Conservation (phyloP, 2,113 vertebrate genomes). For the Erythrocercus mccallii region DNA sequence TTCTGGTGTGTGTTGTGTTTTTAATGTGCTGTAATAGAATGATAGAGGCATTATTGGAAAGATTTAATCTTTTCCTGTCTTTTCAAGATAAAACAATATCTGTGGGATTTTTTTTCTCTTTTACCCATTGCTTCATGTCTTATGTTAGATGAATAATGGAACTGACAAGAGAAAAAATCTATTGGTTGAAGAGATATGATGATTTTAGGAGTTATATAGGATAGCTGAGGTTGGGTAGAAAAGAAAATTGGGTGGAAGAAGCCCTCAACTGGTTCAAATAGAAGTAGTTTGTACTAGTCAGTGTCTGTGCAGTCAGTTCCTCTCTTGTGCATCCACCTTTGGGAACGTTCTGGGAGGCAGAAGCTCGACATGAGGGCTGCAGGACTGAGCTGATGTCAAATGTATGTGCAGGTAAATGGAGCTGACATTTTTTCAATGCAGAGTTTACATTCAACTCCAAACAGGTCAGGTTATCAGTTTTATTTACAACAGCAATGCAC, state of each 20-base stretch:
- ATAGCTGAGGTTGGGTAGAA: not conserved
- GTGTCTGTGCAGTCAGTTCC: not conserved
- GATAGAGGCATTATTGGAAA: not conserved
- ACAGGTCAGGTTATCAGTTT: not conserved
- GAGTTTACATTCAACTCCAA: not conserved
- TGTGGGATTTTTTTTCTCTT: not conserved
- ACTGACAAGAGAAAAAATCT: not conserved
- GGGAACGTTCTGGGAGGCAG: not conserved
- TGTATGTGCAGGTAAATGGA: not conserved
- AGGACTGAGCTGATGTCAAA: not conserved
- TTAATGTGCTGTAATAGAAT: constrained; percentile 46
- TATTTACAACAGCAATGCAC: not conserved
- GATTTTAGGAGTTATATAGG: not conserved
- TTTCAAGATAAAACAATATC: not conserved
- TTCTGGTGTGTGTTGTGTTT: not conserved
- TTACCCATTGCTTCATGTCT: not conserved
- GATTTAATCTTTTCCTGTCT: not conserved
- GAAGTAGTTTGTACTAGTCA: not conserved
- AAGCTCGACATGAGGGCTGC: not conserved
- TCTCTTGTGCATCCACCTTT: not conserved
- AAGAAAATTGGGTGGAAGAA: not conserved
- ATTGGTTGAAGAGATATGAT: not conserved
- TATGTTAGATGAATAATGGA: not conserved
- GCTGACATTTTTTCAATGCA: not conserved
- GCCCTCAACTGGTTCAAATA: rapidly evolving